Percentiles rank a stretch among this genome's conserved stretches.
phyloP scores from a whole-genome alignment of 1,140 invertebrate genomes.

The Pogonomyrmex californicus region DNA sequence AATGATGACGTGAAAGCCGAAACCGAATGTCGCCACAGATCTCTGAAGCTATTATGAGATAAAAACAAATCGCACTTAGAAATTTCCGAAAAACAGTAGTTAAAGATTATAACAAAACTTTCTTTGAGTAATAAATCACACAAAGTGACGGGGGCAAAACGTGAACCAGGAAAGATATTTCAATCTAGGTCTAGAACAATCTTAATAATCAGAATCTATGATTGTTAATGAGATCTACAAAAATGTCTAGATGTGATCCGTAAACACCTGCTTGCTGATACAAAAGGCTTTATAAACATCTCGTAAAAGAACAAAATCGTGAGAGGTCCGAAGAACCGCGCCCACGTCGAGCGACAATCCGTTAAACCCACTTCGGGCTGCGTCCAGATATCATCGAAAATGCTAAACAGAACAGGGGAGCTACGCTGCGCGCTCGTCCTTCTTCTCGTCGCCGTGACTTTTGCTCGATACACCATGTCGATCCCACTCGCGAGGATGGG shows the following conservation, averaged over 20 bases:
- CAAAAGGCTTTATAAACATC: slow-evolving; percentile 5
- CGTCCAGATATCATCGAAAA: slow-evolving; percentile 75
- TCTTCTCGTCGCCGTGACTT: slow-evolving; percentile 45
- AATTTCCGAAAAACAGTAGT: not conserved
- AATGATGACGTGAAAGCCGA: slow-evolving; percentile 67
- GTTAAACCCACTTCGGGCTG: slow-evolving; percentile 69
- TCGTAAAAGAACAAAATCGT: slow-evolving; percentile 60
- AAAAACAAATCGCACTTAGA: not conserved
- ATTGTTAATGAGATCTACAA: not conserved
- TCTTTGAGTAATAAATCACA: not conserved
- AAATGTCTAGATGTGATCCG: not conserved
- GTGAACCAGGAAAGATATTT: not conserved
- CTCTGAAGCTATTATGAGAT: slow-evolving; percentile 2
- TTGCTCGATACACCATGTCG: slow-evolving; percentile 40
- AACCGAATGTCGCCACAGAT: slow-evolving; percentile 38
- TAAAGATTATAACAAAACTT: not conserved
- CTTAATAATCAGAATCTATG: not conserved
- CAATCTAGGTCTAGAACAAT: not conserved
- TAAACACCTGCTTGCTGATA: slow-evolving; percentile 63
- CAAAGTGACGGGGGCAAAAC: not conserved
- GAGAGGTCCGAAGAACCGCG: slow-evolving; percentile 71
- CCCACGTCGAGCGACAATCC: slow-evolving; percentile 71
- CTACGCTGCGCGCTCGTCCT: slow-evolving; percentile 54
- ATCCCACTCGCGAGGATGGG: slow-evolving; percentile 45
- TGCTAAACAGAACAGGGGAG: slow-evolving; percentile 71